These are phyloP conservation scores for Pegea sp. DNA, from an alignment of 23 tunicate species.

Conservation along the genomic window DNA sequence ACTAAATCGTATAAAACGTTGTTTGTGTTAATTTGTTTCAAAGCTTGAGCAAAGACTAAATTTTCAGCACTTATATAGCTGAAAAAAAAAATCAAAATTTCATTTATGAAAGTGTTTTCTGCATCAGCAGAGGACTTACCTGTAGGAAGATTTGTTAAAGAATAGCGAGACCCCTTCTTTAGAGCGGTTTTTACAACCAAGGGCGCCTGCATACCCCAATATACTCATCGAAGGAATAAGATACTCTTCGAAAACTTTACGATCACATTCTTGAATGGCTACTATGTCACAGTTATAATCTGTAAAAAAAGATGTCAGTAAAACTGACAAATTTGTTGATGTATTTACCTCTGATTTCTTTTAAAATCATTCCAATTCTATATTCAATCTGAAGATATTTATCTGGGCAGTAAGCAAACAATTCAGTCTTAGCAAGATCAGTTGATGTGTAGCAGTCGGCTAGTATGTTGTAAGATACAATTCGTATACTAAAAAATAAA, in stretches of 20 bases:
- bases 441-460: conserved; percentile 86
- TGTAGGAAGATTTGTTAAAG: conserved; percentile 30
- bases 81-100: too few relatives aligned
- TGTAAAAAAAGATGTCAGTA: too few relatives aligned
- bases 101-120: too few relatives aligned
- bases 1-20: too few relatives aligned
- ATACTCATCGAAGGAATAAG: conserved; percentile 32
- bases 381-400: conserved; percentile 27
- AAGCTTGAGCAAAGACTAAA: too few relatives aligned
- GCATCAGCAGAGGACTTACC: conserved; percentile 11
- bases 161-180: conserved; percentile 82
- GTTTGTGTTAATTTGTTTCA: too few relatives aligned
- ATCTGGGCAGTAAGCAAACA: conserved; percentile 80
- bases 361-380: conserved; percentile 43
- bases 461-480: conserved; percentile 87
- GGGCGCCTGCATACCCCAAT: conserved; percentile 38
- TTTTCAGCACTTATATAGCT: too few relatives aligned
- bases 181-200: conserved; percentile 30
- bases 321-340: neutral
- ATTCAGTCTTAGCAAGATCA: conserved; percentile 21
- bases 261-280: conserved; percentile 84
- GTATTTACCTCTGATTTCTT: conserved; percentile 44
- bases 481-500: conserved; percentile 46
- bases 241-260: conserved; percentile 30
- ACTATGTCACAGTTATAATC: conserved; percentile 89